Percentiles rank a stretch among this genome's conserved stretches.
These are phyloP conservation scores for Argyrosomus japonicus DNA, from an alignment of 2,113 vertebrate genomes.

Conservation along the genomic window DNA sequence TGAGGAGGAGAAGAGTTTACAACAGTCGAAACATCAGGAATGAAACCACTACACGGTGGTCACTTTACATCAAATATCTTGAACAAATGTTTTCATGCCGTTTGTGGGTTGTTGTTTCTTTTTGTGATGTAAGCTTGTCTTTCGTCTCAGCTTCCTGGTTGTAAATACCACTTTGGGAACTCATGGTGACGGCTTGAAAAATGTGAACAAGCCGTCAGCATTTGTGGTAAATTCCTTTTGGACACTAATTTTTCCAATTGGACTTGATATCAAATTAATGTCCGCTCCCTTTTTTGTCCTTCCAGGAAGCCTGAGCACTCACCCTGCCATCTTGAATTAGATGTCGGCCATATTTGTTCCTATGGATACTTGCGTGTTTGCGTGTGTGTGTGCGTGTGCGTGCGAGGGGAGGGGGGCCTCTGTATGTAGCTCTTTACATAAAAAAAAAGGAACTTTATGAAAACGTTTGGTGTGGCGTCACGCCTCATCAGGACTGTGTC, in stretches of 20 bases:
- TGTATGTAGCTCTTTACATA: slow-evolving; percentile 79
- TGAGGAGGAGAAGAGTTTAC: slow-evolving; percentile 67
- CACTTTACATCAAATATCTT: slow-evolving; percentile 64
- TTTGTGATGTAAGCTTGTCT: slow-evolving; percentile 59
- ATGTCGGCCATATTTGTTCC: slow-evolving; percentile 78
- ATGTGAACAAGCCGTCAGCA: slow-evolving; percentile 22
- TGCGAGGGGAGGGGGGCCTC: slow-evolving; percentile 46
- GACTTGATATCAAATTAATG: slow-evolving; percentile 33
- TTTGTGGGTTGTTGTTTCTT: slow-evolving; percentile 37
- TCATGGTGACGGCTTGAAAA: slow-evolving; percentile 20
- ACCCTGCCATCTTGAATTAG: slow-evolving; percentile 75
- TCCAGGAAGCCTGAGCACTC: slow-evolving; percentile 68
- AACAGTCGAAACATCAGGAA: slow-evolving; percentile 74
- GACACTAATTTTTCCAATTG: slow-evolving; percentile 10
- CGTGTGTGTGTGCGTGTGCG: slow-evolving; percentile 18
- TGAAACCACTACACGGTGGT: slow-evolving; percentile 69
- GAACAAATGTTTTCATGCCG: slow-evolving; percentile 39
- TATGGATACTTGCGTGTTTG: slow-evolving; percentile 68
- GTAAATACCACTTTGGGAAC: slow-evolving; percentile 38
- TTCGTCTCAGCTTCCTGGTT: slow-evolving; percentile 67
- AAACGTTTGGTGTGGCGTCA: slow-evolving; percentile 36
- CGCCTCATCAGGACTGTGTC: slow-evolving; percentile 36
- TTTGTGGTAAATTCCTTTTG: slow-evolving; percentile 24
- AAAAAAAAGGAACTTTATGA: slow-evolving; percentile 59
- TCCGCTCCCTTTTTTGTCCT: slow-evolving; percentile 14